Conservation (phyloP, 2,888 invertebrate genomes). For the Leptopterna dolabrata region DNA sequence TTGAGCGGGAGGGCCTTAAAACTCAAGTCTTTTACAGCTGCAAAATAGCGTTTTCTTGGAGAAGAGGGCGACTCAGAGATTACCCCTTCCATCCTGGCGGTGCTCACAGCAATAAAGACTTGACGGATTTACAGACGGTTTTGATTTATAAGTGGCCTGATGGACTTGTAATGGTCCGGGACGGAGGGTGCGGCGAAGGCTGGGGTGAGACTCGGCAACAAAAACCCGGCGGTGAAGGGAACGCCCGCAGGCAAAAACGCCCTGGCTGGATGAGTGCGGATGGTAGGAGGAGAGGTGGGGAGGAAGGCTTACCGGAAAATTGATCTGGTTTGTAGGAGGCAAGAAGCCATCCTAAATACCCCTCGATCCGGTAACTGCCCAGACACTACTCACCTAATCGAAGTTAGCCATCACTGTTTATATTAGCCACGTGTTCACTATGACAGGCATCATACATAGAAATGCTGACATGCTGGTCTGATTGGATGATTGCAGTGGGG, state of each 20-base stretch:
- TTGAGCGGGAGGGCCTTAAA: not conserved
- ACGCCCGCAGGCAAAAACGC: not conserved
- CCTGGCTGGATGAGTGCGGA: too few relatives aligned
- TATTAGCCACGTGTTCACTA: too few relatives aligned
- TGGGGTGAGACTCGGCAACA: not conserved
- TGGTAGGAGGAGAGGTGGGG: not conserved
- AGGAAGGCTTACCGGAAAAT: constrained; percentile 46
- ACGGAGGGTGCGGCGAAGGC: not conserved
- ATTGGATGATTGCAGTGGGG: too few relatives aligned
- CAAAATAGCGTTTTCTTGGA: not conserved
- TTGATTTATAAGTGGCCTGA: constrained; percentile 52
- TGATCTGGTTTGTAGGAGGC: constrained; percentile 40
- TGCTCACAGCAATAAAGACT: constrained; percentile 28
- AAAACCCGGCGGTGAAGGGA: constrained; percentile 7
- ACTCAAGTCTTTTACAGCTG: constrained; percentile 1
- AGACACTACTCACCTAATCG: too few relatives aligned
- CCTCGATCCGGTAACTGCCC: not conserved
- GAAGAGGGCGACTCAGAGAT: not conserved
- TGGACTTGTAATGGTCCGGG: constrained; percentile 50
- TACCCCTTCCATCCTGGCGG: not conserved
- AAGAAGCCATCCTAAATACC: not conserved
- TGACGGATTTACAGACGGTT: constrained; percentile 41
- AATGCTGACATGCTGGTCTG: too few relatives aligned
- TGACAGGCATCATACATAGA: too few relatives aligned
- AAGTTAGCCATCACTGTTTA: too few relatives aligned